Evolutionary conservation across 1,140 invertebrate species (phyloP).

Genomic region (Rhagoletis pomonella): DNA sequence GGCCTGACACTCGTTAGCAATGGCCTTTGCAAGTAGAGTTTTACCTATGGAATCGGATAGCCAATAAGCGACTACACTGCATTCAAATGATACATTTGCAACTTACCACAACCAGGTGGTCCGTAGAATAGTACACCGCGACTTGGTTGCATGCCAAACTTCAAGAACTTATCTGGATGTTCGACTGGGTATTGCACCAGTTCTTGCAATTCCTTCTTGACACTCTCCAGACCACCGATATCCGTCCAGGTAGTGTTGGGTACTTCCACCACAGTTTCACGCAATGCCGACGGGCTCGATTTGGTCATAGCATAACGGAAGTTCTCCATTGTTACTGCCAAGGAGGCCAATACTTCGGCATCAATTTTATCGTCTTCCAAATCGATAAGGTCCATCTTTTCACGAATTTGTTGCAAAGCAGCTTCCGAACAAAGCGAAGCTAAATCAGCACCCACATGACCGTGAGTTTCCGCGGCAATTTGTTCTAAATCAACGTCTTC

Average conservation of each 20-base stretch:
- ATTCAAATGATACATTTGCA: not conserved
- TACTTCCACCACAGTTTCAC: slow-evolving; percentile 99
- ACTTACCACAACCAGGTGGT: slow-evolving; percentile 92
- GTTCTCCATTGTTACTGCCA: slow-evolving; percentile 99
- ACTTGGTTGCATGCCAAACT: slow-evolving; percentile 99
- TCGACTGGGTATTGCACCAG: slow-evolving; percentile 99
- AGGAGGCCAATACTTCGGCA: slow-evolving; percentile 96
- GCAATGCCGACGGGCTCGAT: slow-evolving; percentile 96
- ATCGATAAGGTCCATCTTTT: slow-evolving; percentile 99
- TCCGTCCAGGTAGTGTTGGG: slow-evolving; percentile 98
- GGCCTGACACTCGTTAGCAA: slow-evolving; percentile 99
- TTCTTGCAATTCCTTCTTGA: slow-evolving; percentile 98
- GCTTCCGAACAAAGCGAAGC: slow-evolving; percentile 99
- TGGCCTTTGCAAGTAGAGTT: slow-evolving; percentile 98
- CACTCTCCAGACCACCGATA: slow-evolving; percentile 97
- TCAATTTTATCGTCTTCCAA: slow-evolving; percentile 99
- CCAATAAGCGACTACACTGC: not conserved
- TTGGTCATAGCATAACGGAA: slow-evolving; percentile 99
- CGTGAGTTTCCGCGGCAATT: slow-evolving; percentile 98
- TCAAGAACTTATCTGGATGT: slow-evolving; percentile 99
- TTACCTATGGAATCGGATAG: slow-evolving; percentile 80
- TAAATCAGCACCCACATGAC: slow-evolving; percentile 98
- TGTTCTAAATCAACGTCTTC: slow-evolving; percentile 99
- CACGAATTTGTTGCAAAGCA: slow-evolving; percentile 99
- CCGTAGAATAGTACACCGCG: slow-evolving; percentile 99